Evolutionary conservation across 2,113 vertebrate genomes (phyloP).

Genomic region (Paracanthobrama guichenoti): DNA sequence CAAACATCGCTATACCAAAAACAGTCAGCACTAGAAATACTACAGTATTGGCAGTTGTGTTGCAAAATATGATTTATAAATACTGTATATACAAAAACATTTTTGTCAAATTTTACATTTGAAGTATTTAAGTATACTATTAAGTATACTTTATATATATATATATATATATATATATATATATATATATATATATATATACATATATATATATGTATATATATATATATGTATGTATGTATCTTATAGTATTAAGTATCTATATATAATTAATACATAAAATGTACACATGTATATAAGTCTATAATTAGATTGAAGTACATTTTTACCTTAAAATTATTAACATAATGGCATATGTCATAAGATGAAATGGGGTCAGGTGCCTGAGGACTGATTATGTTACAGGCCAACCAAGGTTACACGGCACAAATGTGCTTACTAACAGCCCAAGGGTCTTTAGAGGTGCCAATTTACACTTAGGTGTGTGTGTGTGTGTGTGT

Average conservation of each 20-base stretch:
- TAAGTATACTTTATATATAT: no score
- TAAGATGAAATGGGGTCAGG: neutral
- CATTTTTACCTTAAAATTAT: no score
- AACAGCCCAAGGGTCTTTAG: neutral
- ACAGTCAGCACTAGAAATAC: neutral
- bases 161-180: no score
- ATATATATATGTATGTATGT: no score
- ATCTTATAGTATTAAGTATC: no score
- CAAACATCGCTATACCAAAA: conserved; percentile 22
- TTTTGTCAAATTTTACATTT: no score
- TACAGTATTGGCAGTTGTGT: neutral
- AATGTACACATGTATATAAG: neutral
- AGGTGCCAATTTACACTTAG: neutral
- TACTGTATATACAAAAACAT: neutral
- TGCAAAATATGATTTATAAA: neutral
- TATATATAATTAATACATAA: no score
- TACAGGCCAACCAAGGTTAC: neutral
- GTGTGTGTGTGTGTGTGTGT: conserved; percentile 29
- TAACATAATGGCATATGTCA: neutral
- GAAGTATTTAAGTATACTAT: no score
- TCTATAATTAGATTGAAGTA: neutral
- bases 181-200: no score
- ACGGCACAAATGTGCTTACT: conserved; percentile 3
- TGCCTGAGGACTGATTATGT: conserved; percentile 15
- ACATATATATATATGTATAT: no score